Evolutionary conservation across 2,113 vertebrate species (phyloP).

Genomic region (Entomyzon cyanotis): DNA sequence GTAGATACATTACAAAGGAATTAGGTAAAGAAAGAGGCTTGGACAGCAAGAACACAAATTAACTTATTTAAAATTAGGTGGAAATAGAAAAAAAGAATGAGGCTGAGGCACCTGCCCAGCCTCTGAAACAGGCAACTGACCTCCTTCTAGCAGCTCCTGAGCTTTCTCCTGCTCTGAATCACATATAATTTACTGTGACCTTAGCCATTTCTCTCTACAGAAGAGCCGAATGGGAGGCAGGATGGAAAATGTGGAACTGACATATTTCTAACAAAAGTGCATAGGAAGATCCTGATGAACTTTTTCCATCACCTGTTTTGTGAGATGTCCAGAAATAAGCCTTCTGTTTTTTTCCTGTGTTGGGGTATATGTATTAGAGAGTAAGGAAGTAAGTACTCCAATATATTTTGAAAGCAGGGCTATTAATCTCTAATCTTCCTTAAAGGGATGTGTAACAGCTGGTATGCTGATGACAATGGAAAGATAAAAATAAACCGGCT

Average conservation of each 20-base stretch:
- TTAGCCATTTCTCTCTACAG: not conserved
- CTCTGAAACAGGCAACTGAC: not conserved
- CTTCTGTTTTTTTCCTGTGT: not conserved
- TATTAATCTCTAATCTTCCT: constrained; percentile 57
- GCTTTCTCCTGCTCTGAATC: not conserved
- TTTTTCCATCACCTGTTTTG: not conserved
- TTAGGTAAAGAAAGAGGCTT: not conserved
- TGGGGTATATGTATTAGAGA: not conserved
- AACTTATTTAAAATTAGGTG: not conserved
- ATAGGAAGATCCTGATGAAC: not conserved
- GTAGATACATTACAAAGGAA: not conserved
- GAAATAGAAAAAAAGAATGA: not conserved
- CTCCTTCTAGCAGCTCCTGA: not conserved
- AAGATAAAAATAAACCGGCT: constrained; percentile 50
- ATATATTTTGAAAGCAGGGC: constrained; percentile 32
- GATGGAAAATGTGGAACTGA: not conserved
- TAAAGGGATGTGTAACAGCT: constrained; percentile 39
- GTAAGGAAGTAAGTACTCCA: not conserved
- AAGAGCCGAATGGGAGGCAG: not conserved
- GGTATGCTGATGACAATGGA: constrained; percentile 26
- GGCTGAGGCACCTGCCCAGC: not conserved
- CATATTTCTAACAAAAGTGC: not conserved
- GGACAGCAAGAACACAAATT: not conserved
- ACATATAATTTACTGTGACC: not conserved
- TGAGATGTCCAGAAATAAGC: not conserved